phyloP scores from a whole-genome alignment of 2,888 invertebrate species.

The Drosophila fulvimacula region DNA sequence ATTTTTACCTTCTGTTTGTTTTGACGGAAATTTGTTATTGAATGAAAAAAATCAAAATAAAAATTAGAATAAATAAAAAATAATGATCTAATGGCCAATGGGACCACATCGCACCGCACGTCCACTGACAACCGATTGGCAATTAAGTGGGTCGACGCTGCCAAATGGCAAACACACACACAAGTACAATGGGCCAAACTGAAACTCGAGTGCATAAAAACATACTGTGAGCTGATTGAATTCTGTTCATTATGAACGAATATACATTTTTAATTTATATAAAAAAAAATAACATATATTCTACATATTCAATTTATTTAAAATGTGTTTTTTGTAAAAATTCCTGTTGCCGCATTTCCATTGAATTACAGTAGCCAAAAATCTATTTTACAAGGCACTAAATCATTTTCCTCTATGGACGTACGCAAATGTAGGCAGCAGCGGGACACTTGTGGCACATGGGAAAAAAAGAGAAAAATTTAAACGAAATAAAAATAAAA shows the following conservation, averaged over 20 bases:
- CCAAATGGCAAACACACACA: conserved; percentile 24
- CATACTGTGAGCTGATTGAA: background rate
- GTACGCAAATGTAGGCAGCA: no score
- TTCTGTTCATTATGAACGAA: background rate
- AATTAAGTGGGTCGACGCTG: conserved; percentile 61
- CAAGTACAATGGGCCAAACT: background rate
- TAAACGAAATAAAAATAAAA: conserved; percentile 6
- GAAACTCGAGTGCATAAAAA: background rate
- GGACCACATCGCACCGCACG: conserved; percentile 31
- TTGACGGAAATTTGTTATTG: conserved; percentile 68
- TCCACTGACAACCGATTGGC: conserved; percentile 49
- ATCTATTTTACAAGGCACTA: conserved; percentile 1
- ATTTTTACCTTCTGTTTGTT: conserved; percentile 52
- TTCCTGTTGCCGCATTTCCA: background rate
- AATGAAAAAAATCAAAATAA: conserved; percentile 20
- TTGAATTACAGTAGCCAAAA: conserved; percentile 2
- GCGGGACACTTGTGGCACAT: conserved; percentile 34
- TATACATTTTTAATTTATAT: background rate
- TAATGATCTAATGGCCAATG: conserved; percentile 64
- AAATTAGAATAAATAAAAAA: conserved; percentile 11
- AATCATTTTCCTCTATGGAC: conserved; percentile 18
- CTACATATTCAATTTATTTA: background rate
- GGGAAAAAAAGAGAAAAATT: background rate
- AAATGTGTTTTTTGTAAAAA: background rate
- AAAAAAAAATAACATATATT: background rate